Evolutionary conservation across 2,113 vertebrate genomes (phyloP), one percentile per base, ranked within the genome.

Genomic region (Cyanoliseus patagonus): DNA sequence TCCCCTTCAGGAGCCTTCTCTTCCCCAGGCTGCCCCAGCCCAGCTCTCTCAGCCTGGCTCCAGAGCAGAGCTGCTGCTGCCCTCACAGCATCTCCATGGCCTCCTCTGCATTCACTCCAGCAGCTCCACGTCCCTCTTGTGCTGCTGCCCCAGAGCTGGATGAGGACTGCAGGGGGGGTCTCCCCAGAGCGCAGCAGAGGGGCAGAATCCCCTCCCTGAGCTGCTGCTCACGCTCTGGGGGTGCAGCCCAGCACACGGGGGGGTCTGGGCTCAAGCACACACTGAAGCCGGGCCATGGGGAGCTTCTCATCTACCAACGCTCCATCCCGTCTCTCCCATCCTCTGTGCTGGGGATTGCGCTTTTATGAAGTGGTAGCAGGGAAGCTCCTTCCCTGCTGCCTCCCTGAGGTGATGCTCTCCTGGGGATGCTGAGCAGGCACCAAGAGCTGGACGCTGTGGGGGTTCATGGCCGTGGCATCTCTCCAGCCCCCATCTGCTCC

Each of bases 381-480:
- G 9, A 44, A 27, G 46, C 57, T 53, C 76, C 69, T 64, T 19
- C 47, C 47, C 49, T 11, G 20, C 19, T 28, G 6, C 33, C 19
- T 10, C 6, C 16, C 0, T 0, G 9, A 19, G 12, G 9, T 9
- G 28, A 23, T 18, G 31, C 25, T 67, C 24, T 53, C 39, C 52
- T 8, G 35, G 27, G 6, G 41, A 33, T 28, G 55, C 76, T 28
- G n/a, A 39, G 53, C 41, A 59, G 88, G 59, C 37, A 28, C 35
- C 11, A 7, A 5, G 27, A 67, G 75, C 39, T 37, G 62, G 47
- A 28, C 11, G 5, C 31, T 24, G n/a, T 31, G 18, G 9, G 10
- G 3, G 2, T 12, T 42, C 0, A 0, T n/a, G 57, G 44, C 37
- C 0, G 0, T 10, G n/a, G 25, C 41, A 57, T 47, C 39, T 20